Evolutionary conservation across 2,113 vertebrate species (phyloP).

Genomic region (Ariopsis seemanni): DNA sequence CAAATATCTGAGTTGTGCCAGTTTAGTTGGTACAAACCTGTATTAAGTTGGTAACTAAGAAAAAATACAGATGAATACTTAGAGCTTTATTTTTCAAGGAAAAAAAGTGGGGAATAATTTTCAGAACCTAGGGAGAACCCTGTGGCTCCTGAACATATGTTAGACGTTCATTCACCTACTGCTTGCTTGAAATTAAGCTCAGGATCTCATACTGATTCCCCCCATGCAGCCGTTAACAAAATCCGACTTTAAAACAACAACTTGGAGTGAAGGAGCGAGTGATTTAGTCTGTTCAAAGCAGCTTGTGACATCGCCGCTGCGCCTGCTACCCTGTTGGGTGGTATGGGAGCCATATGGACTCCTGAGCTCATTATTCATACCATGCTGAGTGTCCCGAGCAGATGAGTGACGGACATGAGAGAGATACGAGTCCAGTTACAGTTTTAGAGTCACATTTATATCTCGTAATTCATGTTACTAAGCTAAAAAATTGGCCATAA

Average conservation of each 20-base stretch:
- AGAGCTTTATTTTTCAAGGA: no score
- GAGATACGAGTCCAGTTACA: neutral
- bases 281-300: slow-evolving; percentile 28
- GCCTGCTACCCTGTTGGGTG: slow-evolving; percentile 18
- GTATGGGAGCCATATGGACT: neutral
- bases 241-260: slow-evolving; percentile 4
- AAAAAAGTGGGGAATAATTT: no score
- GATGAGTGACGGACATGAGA: neutral
- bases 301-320: slow-evolving; percentile 39
- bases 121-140: no score
- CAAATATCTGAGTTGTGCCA: no score
- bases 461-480: no score
- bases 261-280: neutral
- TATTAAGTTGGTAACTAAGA: no score
- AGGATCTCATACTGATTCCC: neutral
- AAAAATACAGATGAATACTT: no score
- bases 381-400: neutral
- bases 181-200: neutral
- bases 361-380: slow-evolving; percentile 21
- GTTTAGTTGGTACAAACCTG: no score
- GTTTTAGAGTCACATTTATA: neutral
- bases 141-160: neutral
- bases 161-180: neutral
- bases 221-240: neutral
- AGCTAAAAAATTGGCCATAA: neutral